Conservation (phyloP, 2,888 invertebrate genomes). For the Macroteleia sp. region DNA sequence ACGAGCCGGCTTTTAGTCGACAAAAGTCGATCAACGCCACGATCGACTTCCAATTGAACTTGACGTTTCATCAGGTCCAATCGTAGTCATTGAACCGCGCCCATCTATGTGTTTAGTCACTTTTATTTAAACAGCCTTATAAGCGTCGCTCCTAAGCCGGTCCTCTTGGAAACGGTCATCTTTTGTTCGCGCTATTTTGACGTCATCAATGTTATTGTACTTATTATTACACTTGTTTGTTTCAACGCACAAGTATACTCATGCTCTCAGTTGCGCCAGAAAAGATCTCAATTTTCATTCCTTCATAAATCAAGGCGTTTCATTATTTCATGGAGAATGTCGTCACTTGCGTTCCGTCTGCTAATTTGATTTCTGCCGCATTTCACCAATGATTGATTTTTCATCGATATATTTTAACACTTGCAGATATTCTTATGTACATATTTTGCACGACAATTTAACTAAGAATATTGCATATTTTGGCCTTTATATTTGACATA, state of each 20-base stretch:
- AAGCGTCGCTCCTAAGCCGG: neutral
- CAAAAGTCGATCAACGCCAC: neutral
- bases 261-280: no score
- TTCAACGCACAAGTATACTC: neutral
- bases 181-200: neutral
- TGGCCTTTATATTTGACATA: no score
- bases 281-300: no score
- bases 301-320: no score
- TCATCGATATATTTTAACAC: no score
- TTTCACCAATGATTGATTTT: no score
- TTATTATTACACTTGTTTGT: neutral
- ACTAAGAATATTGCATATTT: no score
- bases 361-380: neutral
- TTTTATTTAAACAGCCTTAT: neutral
- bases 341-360: neutral
- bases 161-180: neutral
- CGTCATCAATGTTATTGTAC: neutral
- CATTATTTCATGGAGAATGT: neutral
- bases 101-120: slow-evolving; percentile 8
- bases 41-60: neutral
- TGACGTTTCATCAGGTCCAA: slow-evolving; percentile 13
- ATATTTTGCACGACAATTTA: no score
- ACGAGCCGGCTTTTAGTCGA: neutral
- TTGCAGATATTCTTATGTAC: no score
- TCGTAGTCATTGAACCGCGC: slow-evolving; percentile 6